phyloP scores from a whole-genome alignment of 2,113 vertebrate genomes.

The Lepisosteus oculatus region DNA sequence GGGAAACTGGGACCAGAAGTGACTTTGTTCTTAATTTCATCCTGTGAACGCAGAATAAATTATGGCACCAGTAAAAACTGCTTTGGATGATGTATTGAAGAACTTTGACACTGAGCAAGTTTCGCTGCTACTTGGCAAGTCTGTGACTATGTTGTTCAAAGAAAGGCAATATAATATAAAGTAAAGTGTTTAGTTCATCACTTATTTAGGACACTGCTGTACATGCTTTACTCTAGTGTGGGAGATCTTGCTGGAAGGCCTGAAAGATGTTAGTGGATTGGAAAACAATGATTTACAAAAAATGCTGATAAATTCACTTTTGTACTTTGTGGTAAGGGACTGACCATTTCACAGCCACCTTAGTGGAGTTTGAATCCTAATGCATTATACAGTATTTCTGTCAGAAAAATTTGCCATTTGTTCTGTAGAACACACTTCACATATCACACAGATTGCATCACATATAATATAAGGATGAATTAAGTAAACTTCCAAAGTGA shows the following conservation, averaged over 20 bases:
- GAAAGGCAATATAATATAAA: background rate
- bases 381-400: too few relatives aligned
- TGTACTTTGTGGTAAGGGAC: conserved; percentile 35
- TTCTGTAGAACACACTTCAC: too few relatives aligned
- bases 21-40: conserved; percentile 41
- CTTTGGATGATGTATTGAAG: conserved; percentile 24
- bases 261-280: background rate
- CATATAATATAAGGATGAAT: too few relatives aligned
- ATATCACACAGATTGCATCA: too few relatives aligned
- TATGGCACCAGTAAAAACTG: conserved; percentile 5
- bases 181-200: background rate
- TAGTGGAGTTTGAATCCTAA: too few relatives aligned
- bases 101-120: conserved; percentile 40
- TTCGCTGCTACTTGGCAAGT: conserved; percentile 34
- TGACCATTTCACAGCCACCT: conserved; percentile 15
- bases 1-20: conserved; percentile 56
- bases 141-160: background rate
- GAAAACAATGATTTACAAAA: background rate
- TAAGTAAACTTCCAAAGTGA: too few relatives aligned
- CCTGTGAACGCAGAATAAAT: background rate
- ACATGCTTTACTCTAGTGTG: background rate
- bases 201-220: background rate
- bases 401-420: too few relatives aligned
- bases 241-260: background rate
- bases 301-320: conserved; percentile 25